These are phyloP conservation scores for Agonum fuliginosum DNA, from an alignment of 2,888 invertebrate genomes.

Conservation along the genomic window DNA sequence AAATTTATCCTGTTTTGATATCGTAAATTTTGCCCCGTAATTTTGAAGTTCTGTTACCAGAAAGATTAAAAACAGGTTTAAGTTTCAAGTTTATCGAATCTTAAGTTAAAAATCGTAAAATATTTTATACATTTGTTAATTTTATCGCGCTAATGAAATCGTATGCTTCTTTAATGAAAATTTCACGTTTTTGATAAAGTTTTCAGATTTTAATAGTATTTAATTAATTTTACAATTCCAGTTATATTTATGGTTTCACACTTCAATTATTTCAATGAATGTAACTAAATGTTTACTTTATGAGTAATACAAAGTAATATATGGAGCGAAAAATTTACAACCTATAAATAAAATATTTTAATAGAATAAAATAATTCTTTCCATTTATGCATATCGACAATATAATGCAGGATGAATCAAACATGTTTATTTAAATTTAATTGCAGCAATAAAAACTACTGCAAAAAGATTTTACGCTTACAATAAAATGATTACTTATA, in stretches of 20 bases:
- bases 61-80: not conserved
- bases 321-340: too few relatives aligned
- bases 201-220: not conserved
- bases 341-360: not conserved
- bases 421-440: too few relatives aligned
- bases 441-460: not conserved
- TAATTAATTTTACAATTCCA: slow-evolving; percentile 5
- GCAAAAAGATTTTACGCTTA: not conserved
- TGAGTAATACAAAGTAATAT: not conserved
- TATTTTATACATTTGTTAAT: slow-evolving; percentile 39
- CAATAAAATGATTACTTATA: too few relatives aligned
- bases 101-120: slow-evolving; percentile 33
- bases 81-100: not conserved
- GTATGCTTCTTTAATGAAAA: slow-evolving; percentile 39
- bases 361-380: not conserved
- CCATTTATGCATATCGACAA: not conserved
- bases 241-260: not conserved
- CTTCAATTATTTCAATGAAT: too few relatives aligned
- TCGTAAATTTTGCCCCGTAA: not conserved
- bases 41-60: not conserved
- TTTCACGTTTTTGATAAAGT: slow-evolving; percentile 28
- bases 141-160: slow-evolving; percentile 31
- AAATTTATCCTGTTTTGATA: too few relatives aligned
- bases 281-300: not conserved
- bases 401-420: not conserved